Evolutionary conservation across 2,113 vertebrate genomes (phyloP), one percentile per base, ranked within the genome.

Genomic region (Okapia johnstoni): DNA sequence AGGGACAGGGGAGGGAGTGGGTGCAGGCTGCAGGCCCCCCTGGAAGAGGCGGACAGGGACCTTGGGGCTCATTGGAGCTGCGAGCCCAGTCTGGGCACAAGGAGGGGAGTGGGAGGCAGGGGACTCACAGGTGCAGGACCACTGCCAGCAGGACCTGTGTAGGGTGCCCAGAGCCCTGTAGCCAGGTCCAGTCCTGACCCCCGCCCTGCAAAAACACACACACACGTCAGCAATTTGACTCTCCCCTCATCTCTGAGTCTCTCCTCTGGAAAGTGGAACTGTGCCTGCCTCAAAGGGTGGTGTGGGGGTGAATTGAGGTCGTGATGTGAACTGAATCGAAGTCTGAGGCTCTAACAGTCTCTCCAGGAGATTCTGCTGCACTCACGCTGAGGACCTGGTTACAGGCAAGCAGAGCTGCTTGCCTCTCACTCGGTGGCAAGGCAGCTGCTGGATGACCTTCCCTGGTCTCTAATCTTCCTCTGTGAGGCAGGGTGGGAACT

Each of bases 61-160:
- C 50, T 19, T n/a, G 2, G 23, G 36, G 43, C 33, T 93, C 84
- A 30, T 33, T 28, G 33, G 33, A 36, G 40, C 58, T 14, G 23
- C n/a, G 7, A 14, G 58, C 23, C 25, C 21, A 28, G 54, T 52
- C 52, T 40, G 26, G 0, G 9, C 5, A 5, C 12, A 7, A 48
- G 57, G n/a, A 61, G 46, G n/a, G 54, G 48, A 80, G 48, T 0
- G 5, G 33, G 5, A 60, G 83, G 50, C 15, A 55, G 55, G 73
- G 36, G 8, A 52, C 30, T 26, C 1, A 15, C 28, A 15, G 46
- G 40, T 7, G 14, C 26, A 10, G 33, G 12, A 23, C 5, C 0
- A 9, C 76, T 9, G 21, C 46, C 46, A 2, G 23, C 19, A 2
- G 3, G 13, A 9, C n/a, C 2, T 1, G 7, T 55, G 21, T 9